These are phyloP conservation scores for Lepidochitona cinerea DNA, from an alignment of 2,888 invertebrate genomes.

Conservation along the genomic window DNA sequence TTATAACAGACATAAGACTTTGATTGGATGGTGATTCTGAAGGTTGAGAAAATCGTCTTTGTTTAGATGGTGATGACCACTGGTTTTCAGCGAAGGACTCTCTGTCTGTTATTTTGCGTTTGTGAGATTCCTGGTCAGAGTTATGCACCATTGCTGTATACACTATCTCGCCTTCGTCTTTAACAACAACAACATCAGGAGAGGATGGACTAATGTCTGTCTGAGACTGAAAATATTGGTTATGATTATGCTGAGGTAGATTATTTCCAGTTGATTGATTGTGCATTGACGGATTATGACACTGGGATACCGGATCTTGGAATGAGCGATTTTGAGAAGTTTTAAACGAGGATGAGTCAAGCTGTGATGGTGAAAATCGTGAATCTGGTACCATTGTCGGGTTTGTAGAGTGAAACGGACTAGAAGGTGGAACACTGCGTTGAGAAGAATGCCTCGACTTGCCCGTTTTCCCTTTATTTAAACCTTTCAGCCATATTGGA, in stretches of 20 bases:
- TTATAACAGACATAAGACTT: not conserved
- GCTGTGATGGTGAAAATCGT: too few species aligned
- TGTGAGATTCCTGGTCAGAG: not conserved
- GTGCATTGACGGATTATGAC: too few species aligned
- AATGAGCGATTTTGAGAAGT: too few species aligned
- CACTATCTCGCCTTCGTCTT: not conserved
- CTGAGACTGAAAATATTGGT: not conserved
- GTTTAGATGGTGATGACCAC: not conserved
- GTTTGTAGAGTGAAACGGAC: too few species aligned
- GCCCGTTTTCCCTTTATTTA: not conserved
- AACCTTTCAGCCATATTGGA: not conserved
- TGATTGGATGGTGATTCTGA: conserved; percentile 16
- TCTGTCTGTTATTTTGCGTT: not conserved
- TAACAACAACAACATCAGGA: not conserved
- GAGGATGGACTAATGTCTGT: not conserved
- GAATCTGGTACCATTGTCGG: too few species aligned
- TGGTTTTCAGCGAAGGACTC: not conserved
- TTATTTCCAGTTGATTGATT: not conserved
- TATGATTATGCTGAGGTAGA: too few species aligned
- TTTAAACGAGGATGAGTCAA: too few species aligned
- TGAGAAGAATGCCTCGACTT: not conserved
- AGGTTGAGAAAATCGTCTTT: too few species aligned
- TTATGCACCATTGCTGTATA: not conserved
- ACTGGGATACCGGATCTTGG: too few species aligned
- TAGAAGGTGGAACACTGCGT: not conserved